Percentiles rank a stretch among this genome's conserved stretches.
phyloP scores from a whole-genome alignment of 2,797 vertebrate genomes.

The Cottoperca gobio region DNA sequence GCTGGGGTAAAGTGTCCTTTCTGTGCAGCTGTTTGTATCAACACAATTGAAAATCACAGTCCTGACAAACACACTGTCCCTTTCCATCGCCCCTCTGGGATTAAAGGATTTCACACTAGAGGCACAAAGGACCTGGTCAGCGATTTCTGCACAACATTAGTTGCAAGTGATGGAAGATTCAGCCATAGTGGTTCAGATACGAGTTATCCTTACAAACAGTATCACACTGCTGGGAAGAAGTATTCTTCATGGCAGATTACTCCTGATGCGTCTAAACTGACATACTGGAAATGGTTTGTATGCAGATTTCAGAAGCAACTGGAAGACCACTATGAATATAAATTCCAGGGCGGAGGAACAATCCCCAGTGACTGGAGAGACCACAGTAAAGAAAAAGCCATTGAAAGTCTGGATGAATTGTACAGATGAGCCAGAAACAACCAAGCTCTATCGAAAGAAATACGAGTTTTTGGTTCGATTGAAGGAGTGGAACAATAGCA shows the following conservation, averaged over 20 bases:
- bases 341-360: not conserved
- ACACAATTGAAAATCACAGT: constrained; percentile 61
- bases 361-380: constrained; percentile 58
- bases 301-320: constrained; percentile 61
- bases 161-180: constrained; percentile 44
- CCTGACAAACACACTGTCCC: constrained; percentile 57
- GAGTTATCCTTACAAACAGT: constrained; percentile 13
- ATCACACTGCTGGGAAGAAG: constrained; percentile 39
- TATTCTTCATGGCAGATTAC: constrained; percentile 66
- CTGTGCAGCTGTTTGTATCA: constrained; percentile 69
- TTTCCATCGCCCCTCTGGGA: constrained; percentile 56
- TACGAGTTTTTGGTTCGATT: too few relatives aligned
- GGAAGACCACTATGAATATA: constrained; percentile 28
- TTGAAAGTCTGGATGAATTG: constrained; percentile 58
- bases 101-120: not conserved
- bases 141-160: constrained; percentile 62
- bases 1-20: constrained; percentile 77
- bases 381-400: constrained; percentile 25
- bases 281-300: constrained; percentile 76
- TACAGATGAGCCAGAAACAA: rapidly evolving
- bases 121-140: rapidly evolving
- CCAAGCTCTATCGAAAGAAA: too few relatives aligned
- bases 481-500: too few relatives aligned
- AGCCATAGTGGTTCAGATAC: rapidly evolving
- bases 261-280: constrained; percentile 55